Evolutionary conservation across 2,888 invertebrate species (phyloP).

Genomic region (Drosophila anomelani): DNA sequence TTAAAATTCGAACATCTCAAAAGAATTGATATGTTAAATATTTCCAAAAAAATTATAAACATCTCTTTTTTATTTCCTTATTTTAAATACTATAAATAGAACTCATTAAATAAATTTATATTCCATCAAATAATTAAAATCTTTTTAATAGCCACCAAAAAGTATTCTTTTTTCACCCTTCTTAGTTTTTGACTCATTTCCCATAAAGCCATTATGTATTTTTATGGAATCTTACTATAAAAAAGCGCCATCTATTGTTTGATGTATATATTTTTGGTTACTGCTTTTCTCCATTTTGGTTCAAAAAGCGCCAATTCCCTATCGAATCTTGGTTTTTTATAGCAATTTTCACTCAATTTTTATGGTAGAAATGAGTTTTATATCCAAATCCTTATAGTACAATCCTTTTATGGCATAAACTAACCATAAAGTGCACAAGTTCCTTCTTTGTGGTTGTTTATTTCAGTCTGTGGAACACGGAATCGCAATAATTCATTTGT

Average conservation of each 20-base stretch:
- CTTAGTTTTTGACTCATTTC: neutral
- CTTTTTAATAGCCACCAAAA: neutral
- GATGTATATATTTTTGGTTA: neutral
- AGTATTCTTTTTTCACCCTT: neutral
- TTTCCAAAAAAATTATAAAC: neutral
- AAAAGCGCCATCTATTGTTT: neutral
- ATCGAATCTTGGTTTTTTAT: neutral
- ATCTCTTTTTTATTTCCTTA: too few species aligned
- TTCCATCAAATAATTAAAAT: neutral
- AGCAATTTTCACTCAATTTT: conserved; percentile 1
- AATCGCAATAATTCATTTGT: too few species aligned
- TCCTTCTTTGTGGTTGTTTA: too few species aligned
- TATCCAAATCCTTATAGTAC: neutral
- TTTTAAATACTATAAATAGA: too few species aligned
- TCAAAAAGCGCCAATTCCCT: neutral
- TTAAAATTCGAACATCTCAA: too few species aligned
- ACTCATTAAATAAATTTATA: too few species aligned
- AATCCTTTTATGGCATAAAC: neutral
- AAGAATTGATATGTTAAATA: neutral
- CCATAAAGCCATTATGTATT: neutral
- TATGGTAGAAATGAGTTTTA: neutral
- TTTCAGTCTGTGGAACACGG: too few species aligned
- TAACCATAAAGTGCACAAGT: too few species aligned
- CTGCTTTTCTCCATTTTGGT: neutral
- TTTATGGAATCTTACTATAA: neutral